Evolutionary conservation across 2,797 vertebrate genomes (phyloP), one percentile per base, ranked within the genome.

Genomic region (Moxostoma hubbsi): DNA sequence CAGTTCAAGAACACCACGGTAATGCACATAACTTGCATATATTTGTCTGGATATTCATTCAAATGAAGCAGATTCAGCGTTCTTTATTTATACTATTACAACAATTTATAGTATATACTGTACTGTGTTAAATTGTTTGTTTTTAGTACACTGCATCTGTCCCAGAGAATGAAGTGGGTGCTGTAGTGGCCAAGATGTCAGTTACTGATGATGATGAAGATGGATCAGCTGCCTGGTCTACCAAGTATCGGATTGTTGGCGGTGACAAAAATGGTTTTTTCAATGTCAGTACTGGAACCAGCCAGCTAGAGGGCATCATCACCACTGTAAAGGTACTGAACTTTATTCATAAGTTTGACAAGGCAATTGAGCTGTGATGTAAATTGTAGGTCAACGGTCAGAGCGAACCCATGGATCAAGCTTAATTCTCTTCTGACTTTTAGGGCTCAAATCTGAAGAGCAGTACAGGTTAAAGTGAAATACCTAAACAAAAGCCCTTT

Each of bases 171-270:
- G 45, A 85, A 54, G 90, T 83, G 0, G 92, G 81, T 0, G 51
- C 36, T 2, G 51, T 81, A 73, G 91, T 98, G 0, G 45, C 88
- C 43, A 91, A 58, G 4, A 86, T 98, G 86, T 15, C 64, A 0
- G 90, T 95, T 72, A 95, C 91, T 0, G 97, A 98, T 64, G 81
- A 68, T 0, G 97, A 99, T 0, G 88, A 92, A 7, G 74, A 85
- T 0, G 73, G 88, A 65, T 91, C 95, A 0, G 59, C 91, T 0
- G 96, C 96, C 0, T 99, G 94, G 95, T 82, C 36, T 0, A 91
- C 54, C 46, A 78, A 72, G 71, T 78, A 78, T 62, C 24, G 11
- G 10, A 73, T 81, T 1, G 43, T 91, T 70, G 85, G 84, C 0
- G 93, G 93, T 55, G 91, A 94, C 0, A 83, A 88, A 0, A 87